phyloP scores from a whole-genome alignment of 2,113 vertebrate species.

The Panthera leo region DNA sequence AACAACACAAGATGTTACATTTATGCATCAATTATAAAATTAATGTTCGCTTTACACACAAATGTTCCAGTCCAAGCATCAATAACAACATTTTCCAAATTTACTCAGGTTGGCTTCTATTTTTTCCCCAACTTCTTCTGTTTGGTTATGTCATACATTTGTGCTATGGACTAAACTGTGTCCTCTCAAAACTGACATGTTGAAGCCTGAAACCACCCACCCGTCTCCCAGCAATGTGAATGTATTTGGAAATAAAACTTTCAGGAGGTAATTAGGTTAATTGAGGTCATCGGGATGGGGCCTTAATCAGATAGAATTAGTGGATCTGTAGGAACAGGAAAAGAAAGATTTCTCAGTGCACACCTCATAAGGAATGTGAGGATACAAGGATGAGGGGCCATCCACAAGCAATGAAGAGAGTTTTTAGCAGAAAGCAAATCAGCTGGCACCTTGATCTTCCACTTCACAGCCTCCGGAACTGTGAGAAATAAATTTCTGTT shows the following conservation, averaged over 20 bases:
- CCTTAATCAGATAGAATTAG: background rate
- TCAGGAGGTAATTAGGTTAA: background rate
- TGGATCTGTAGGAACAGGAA: background rate
- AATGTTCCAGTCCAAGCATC: background rate
- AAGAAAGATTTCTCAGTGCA: background rate
- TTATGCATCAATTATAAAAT: background rate
- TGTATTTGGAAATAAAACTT: background rate
- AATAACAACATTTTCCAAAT: background rate
- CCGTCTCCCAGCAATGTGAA: background rate
- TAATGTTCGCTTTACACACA: background rate
- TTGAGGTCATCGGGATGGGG: background rate
- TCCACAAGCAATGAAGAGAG: background rate
- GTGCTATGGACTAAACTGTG: background rate
- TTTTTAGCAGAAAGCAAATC: background rate
- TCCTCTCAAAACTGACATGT: background rate
- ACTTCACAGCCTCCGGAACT: background rate
- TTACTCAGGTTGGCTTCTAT: background rate
- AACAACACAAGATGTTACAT: background rate
- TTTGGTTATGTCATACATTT: background rate
- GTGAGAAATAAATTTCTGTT: background rate
- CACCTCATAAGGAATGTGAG: background rate
- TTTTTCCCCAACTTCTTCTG: background rate
- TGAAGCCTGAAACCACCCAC: background rate
- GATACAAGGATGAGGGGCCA: background rate
- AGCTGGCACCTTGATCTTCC: background rate